Evolutionary conservation across 2,797 vertebrate species (phyloP).

Genomic region (Sebastes steindachneri): DNA sequence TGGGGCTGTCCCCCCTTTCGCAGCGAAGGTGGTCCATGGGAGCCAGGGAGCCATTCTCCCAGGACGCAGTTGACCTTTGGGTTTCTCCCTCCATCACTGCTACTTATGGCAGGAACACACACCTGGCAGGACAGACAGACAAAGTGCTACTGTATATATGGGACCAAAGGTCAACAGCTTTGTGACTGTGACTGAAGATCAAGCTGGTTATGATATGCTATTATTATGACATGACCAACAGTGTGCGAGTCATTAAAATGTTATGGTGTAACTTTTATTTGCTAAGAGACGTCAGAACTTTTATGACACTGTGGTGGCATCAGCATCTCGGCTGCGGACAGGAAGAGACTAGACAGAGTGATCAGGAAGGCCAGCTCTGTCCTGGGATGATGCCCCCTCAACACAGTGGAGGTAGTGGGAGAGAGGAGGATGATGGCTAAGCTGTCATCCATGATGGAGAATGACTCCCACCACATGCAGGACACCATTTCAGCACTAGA

Average conservation of each 20-base stretch:
- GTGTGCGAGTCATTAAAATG: background rate
- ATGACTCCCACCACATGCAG: no score
- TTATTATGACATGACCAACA: background rate
- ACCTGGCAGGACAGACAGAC: slow-evolving; percentile 27
- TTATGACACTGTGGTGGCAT: no score
- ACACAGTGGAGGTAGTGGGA: no score
- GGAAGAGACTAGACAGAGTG: no score
- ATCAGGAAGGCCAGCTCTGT: no score
- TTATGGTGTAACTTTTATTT: background rate
- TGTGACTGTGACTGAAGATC: background rate
- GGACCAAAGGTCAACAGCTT: slow-evolving; percentile 42
- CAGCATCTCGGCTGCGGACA: no score
- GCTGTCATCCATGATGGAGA: no score
- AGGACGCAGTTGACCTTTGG: slow-evolving; percentile 77
- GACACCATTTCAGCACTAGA: no score
- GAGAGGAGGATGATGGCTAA: no score
- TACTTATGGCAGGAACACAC: slow-evolving; percentile 28
- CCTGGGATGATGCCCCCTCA: no score
- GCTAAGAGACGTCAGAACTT: background rate
- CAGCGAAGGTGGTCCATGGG: slow-evolving; percentile 82
- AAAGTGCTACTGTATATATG: background rate
- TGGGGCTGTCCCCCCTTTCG: slow-evolving; percentile 91
- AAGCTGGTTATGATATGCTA: background rate
- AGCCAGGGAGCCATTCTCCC: slow-evolving; percentile 84
- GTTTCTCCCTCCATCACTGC: slow-evolving; percentile 87